Conservation (phyloP, 2,888 invertebrate genomes). For the Cordylochernes scorpioides region DNA sequence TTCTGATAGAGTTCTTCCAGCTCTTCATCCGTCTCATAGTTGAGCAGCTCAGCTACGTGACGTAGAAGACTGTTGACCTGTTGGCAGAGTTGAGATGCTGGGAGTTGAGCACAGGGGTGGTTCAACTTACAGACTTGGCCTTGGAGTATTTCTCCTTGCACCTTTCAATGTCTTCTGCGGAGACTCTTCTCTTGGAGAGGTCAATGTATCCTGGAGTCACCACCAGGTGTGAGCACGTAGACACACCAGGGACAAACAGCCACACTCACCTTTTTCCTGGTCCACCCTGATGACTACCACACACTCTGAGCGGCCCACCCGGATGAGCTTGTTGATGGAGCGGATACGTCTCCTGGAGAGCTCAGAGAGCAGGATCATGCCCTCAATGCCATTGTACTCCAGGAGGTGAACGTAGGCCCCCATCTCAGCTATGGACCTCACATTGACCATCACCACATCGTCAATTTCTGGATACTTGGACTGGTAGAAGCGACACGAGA, state of each 20-base stretch:
- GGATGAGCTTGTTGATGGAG: slow-evolving; percentile 93
- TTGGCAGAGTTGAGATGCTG: neutral
- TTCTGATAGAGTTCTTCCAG: slow-evolving; percentile 79
- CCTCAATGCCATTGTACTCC: slow-evolving; percentile 96
- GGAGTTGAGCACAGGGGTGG: neutral
- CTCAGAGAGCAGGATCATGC: slow-evolving; percentile 65
- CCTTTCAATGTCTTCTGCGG: slow-evolving; percentile 86
- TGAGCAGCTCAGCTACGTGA: slow-evolving; percentile 80
- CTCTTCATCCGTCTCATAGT: slow-evolving; percentile 68
- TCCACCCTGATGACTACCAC: slow-evolving; percentile 97
- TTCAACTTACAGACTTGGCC: slow-evolving; percentile 55
- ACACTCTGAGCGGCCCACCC: slow-evolving; percentile 93
- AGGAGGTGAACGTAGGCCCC: slow-evolving; percentile 92
- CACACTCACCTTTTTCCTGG: slow-evolving; percentile 66
- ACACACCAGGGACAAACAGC: neutral
- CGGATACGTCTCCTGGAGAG: slow-evolving; percentile 91
- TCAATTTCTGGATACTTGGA: slow-evolving; percentile 93
- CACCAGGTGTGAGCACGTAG: too few species aligned
- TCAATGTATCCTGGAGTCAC: slow-evolving; percentile 85
- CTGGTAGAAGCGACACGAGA: slow-evolving; percentile 85
- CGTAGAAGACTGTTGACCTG: slow-evolving; percentile 67
- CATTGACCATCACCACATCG: slow-evolving; percentile 98
- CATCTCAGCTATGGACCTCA: slow-evolving; percentile 92
- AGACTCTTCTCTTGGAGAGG: slow-evolving; percentile 91
- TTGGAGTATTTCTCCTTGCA: slow-evolving; percentile 96